A percentile compares a stretch with the other conserved stretches of the same genome.
Conservation (phyloP, 2,888 invertebrate genomes). For the Bellardia pandia region DNA sequence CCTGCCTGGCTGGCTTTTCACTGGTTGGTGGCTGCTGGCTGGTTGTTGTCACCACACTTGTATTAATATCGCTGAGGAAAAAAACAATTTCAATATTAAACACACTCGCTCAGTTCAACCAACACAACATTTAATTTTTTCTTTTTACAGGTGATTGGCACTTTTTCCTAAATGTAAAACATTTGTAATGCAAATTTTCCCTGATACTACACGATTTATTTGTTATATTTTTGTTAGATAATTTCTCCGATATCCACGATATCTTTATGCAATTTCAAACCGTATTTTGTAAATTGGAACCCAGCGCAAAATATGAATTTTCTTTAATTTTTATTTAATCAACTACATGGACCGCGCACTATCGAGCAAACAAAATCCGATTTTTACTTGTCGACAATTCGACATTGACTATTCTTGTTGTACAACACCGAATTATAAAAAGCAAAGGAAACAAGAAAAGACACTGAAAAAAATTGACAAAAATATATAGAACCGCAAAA, state of each 20-base stretch:
- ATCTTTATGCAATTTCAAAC: constrained; percentile 6
- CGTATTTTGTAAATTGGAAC: constrained; percentile 1
- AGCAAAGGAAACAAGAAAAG: constrained; percentile 47
- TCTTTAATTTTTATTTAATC: constrained; percentile 16
- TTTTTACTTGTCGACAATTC: constrained; percentile 70
- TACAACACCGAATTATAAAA: constrained; percentile 59
- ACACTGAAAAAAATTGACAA: constrained; percentile 29
- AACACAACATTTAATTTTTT: constrained; percentile 31
- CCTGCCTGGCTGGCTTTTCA: constrained; percentile 55
- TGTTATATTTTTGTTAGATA: neutral
- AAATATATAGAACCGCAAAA: neutral
- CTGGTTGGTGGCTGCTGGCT: constrained; percentile 36
- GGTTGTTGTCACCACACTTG: constrained; percentile 64
- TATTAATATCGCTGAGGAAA: constrained; percentile 15
- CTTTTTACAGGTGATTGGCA: constrained; percentile 63
- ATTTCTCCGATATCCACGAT: constrained; percentile 1
- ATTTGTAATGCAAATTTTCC: constrained; percentile 26
- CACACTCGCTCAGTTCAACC: constrained; percentile 5
- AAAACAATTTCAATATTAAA: constrained; percentile 11
- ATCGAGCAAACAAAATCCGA: constrained; percentile 50
- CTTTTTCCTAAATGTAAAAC: constrained; percentile 23
- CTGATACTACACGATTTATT: constrained; percentile 1
- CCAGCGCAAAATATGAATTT: constrained; percentile 15
- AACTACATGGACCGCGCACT: constrained; percentile 24
- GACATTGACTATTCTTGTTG: constrained; percentile 70